A percentile compares a stretch with the other conserved stretches of the same genome.
Conservation (phyloP, 2,113 vertebrate genomes). For the Alexandromys fortis region DNA sequence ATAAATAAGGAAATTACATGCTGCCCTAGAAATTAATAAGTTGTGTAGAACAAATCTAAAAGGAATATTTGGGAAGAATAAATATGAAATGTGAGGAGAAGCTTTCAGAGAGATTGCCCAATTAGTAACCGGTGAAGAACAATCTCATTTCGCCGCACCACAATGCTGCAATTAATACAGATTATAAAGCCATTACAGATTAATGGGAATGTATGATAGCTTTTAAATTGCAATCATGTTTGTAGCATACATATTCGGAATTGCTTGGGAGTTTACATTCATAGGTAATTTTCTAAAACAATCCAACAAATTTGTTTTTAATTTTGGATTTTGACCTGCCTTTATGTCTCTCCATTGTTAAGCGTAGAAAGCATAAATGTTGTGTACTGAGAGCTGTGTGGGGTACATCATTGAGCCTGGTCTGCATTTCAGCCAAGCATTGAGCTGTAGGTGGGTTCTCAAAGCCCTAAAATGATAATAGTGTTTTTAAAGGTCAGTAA, state of each 20-base stretch:
- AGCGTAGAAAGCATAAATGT: not conserved
- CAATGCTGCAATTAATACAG: slow-evolving; percentile 63
- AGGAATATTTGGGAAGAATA: slow-evolving; percentile 33
- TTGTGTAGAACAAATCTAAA: not conserved
- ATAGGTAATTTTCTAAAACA: slow-evolving; percentile 45
- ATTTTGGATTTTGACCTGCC: slow-evolving; percentile 8
- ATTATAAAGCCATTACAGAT: slow-evolving; percentile 68
- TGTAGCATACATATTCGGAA: slow-evolving; percentile 32
- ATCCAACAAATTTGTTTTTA: not conserved
- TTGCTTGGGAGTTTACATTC: slow-evolving; percentile 25
- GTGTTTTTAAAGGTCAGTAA: not conserved
- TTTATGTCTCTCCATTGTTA: slow-evolving; percentile 9
- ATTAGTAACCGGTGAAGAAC: slow-evolving; percentile 40
- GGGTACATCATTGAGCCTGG: not conserved
- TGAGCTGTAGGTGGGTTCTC: not conserved
- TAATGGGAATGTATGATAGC: slow-evolving; percentile 52
- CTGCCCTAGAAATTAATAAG: not conserved
- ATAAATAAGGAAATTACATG: slow-evolving; percentile 46
- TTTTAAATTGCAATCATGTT: slow-evolving; percentile 63
- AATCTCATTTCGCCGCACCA: slow-evolving; percentile 29
- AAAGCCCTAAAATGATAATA: not conserved
- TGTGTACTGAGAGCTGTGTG: not conserved
- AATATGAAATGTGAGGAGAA: slow-evolving; percentile 28
- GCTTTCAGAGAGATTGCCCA: slow-evolving; percentile 45
- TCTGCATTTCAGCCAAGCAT: not conserved